Conservation (phyloP, 2,113 vertebrate genomes). For the Oxyura jamaicensis region DNA sequence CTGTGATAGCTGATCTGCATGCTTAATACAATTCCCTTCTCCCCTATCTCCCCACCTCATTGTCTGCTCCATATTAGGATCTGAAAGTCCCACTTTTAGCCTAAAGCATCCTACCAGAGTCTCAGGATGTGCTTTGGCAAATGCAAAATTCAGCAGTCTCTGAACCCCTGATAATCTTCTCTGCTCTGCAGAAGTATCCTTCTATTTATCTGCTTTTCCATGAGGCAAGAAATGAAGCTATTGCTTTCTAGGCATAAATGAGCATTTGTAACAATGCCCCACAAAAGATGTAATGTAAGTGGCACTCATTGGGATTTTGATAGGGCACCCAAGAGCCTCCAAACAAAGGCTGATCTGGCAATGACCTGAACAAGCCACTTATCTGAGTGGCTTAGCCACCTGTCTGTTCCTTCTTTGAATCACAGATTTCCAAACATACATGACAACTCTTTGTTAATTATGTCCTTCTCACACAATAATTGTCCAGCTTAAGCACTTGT, state of each 20-base stretch:
- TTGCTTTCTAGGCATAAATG: constrained; percentile 70
- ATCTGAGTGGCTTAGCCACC: constrained; percentile 55
- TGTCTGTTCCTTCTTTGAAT: constrained; percentile 49
- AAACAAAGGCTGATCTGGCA: constrained; percentile 63
- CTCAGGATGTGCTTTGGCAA: constrained; percentile 46
- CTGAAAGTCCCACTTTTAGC: constrained; percentile 32
- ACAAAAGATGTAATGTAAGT: constrained; percentile 61
- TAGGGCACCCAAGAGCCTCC: constrained; percentile 58
- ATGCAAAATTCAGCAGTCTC: constrained; percentile 58
- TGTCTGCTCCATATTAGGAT: not conserved
- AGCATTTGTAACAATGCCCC: constrained; percentile 67
- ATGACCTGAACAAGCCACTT: constrained; percentile 67
- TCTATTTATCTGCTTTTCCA: constrained; percentile 67
- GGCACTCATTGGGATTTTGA: constrained; percentile 63
- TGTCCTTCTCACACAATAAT: constrained; percentile 42
- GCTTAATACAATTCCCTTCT: not conserved
- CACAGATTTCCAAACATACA: constrained; percentile 46
- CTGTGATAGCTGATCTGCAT: not conserved
- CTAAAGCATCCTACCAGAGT: constrained; percentile 17
- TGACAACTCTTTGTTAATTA: constrained; percentile 60
- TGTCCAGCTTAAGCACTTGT: constrained; percentile 60
- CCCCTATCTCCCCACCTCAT: not conserved
- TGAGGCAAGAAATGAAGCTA: constrained; percentile 69
- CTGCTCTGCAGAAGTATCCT: constrained; percentile 60
- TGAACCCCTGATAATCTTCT: constrained; percentile 59